phyloP scores from a whole-genome alignment of 2,888 invertebrate genomes.

The Hydraecia micacea region DNA sequence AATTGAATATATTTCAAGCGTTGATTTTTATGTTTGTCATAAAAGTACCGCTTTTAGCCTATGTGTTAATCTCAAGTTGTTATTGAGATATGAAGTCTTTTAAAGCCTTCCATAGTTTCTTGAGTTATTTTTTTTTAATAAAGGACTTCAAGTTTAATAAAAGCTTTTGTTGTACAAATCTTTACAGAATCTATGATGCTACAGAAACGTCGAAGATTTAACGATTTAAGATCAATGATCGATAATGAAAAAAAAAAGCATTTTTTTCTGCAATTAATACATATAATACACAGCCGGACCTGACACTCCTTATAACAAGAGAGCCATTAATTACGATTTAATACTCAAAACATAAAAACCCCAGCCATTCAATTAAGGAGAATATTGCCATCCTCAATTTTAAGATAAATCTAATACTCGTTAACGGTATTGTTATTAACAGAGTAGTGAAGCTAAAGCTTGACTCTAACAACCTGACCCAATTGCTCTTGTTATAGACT shows the following conservation, averaged over 20 bases:
- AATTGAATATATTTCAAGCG: slow-evolving; percentile 26
- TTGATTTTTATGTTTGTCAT: slow-evolving; percentile 37
- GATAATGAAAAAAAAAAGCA: neutral
- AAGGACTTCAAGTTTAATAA: neutral
- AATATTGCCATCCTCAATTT: slow-evolving; percentile 5
- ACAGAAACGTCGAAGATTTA: neutral
- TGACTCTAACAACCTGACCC: slow-evolving; percentile 22
- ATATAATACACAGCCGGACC: neutral
- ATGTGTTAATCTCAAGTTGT: neutral
- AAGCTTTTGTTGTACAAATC: neutral
- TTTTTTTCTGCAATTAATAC: neutral
- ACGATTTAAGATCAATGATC: slow-evolving; percentile 1
- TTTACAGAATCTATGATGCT: neutral
- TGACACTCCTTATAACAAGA: neutral
- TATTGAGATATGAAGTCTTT: neutral
- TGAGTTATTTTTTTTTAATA: neutral
- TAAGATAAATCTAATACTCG: slow-evolving; percentile 37
- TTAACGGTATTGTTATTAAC: slow-evolving; percentile 28
- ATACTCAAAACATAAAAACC: slow-evolving; percentile 8
- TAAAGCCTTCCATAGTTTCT: neutral
- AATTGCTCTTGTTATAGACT: slow-evolving; percentile 33
- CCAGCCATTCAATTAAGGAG: slow-evolving; percentile 1
- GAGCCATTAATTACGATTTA: neutral
- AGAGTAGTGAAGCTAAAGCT: neutral
- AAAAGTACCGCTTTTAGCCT: slow-evolving; percentile 32